Evolutionary conservation across 2,888 invertebrate species (phyloP).

Genomic region (Dicycla oo): DNA sequence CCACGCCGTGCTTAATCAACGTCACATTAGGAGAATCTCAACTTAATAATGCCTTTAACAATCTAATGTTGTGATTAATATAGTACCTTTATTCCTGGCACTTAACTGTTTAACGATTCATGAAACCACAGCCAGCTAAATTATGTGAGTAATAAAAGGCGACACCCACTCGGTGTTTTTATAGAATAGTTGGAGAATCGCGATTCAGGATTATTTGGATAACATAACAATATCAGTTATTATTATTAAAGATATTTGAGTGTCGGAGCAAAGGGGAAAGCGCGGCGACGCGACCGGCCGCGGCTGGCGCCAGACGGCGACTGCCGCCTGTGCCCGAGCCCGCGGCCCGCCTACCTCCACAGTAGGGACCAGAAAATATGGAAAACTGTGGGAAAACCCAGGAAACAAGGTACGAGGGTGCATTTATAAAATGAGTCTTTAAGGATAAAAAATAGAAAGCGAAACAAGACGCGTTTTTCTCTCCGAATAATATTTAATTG

Average conservation of each 20-base stretch:
- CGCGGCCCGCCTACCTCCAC: constrained; percentile 26
- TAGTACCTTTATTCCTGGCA: constrained; percentile 57
- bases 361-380: constrained; percentile 41
- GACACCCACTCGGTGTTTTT: constrained; percentile 35
- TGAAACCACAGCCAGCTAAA: constrained; percentile 64
- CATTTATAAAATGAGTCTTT: constrained; percentile 56
- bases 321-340: constrained; percentile 37
- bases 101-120: constrained; percentile 64
- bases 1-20: constrained; percentile 47
- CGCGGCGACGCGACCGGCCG: constrained; percentile 70
- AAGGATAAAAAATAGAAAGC: constrained; percentile 53
- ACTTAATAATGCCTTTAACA: constrained; percentile 49
- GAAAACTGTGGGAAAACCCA: constrained; percentile 60
- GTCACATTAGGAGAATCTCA: constrained; percentile 45
- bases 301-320: constrained; percentile 71
- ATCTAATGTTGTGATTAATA: constrained; percentile 57
- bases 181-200: constrained; percentile 11
- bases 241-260: constrained; percentile 42
- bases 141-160: constrained; percentile 24
- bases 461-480: constrained; percentile 58
- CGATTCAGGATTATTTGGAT: constrained; percentile 25
- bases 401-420: constrained; percentile 56
- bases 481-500: constrained; percentile 60
- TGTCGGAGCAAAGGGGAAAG: constrained; percentile 21
- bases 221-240: constrained; percentile 49